Evolutionary conservation across 2,888 invertebrate genomes (phyloP), one percentile per base, ranked within the genome.

Genomic region (Leptura quadrifasciata): DNA sequence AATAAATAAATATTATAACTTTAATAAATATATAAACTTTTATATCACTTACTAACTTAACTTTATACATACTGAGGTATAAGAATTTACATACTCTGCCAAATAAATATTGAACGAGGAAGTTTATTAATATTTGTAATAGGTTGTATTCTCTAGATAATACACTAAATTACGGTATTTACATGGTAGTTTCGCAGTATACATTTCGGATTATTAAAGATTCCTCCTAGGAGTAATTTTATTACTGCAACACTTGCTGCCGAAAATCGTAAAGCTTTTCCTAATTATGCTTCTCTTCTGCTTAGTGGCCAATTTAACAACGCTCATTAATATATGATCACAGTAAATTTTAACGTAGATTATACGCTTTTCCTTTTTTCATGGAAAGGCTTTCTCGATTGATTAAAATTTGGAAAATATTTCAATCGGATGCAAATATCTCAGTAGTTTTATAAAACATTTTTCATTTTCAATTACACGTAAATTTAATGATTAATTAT

Each of bases 141-240:
- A 12, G 12, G 39, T 15, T 2, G 10, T 39, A 39, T 39, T 39
- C 15, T 39, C 39, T 15, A 31, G 27, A 31, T 31, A 47, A 47
- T n/a, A 47, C n/a, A 47, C 15, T 47, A 15, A 47, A 15, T 47
- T 47, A 47, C n/a, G 1, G n/a, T 47, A 47, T 47, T 47, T 47
- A 47, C 47, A n/a, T 2, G 47, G 47, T 47, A n/a, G 47, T 47
- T 21, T 31, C 57, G n/a, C 20, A 31, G 27, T 31, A 58, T 35
- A 74, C 31, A 68, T 74, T 74, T 31, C 3, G 20, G 54, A 60
- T 69, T 76, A 72, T 72, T 72, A 76, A 72, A 72, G 72, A 76
- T 76, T 76, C 61, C 76, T 72, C 68, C 39, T 58, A 54, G 72
- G 63, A 72, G 67, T 68, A 72, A 76, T 72, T 72, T 72, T 72